These are phyloP conservation scores for Drosophila athabasca DNA, from an alignment of 1,140 invertebrate genomes.

Conservation along the genomic window DNA sequence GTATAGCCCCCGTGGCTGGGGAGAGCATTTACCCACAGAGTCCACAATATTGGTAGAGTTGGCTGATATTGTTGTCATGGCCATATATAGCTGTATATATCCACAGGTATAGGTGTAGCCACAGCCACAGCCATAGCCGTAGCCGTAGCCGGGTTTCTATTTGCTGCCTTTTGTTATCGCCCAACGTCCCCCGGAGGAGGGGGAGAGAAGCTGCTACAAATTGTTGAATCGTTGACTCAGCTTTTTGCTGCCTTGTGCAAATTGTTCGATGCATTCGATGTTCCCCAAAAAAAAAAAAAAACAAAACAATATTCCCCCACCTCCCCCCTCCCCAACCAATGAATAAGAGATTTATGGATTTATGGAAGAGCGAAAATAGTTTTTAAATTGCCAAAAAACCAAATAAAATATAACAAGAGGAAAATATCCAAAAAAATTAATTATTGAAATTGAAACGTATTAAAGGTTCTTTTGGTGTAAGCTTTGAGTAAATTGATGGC, in stretches of 20 bases:
- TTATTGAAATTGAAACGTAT: background rate
- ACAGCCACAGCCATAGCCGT: no score
- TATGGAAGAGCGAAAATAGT: slow-evolving; percentile 14
- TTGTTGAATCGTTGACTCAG: slow-evolving; percentile 78
- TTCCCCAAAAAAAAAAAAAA: slow-evolving; percentile 10
- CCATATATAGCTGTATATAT: slow-evolving; percentile 12
- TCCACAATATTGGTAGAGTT: slow-evolving; percentile 20
- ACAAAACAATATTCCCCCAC: background rate
- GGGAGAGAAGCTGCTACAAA: slow-evolving; percentile 46
- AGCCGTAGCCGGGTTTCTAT: slow-evolving; percentile 19
- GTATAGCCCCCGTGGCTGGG: background rate
- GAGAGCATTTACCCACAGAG: slow-evolving; percentile 14
- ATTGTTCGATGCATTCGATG: slow-evolving; percentile 52
- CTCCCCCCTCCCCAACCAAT: background rate
- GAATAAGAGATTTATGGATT: slow-evolving; percentile 64
- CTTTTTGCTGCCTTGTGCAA: slow-evolving; percentile 46
- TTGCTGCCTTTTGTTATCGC: slow-evolving; percentile 53
- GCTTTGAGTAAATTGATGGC: background rate
- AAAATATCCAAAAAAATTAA: background rate
- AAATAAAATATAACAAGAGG: background rate
- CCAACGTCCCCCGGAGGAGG: slow-evolving; percentile 8
- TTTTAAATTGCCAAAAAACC: slow-evolving; percentile 18
- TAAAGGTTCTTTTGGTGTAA: background rate
- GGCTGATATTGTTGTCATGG: slow-evolving; percentile 21
- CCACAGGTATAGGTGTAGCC: slow-evolving; percentile 22